Conservation (phyloP, 2,113 vertebrate species). For the Lipophrys pholis region DNA sequence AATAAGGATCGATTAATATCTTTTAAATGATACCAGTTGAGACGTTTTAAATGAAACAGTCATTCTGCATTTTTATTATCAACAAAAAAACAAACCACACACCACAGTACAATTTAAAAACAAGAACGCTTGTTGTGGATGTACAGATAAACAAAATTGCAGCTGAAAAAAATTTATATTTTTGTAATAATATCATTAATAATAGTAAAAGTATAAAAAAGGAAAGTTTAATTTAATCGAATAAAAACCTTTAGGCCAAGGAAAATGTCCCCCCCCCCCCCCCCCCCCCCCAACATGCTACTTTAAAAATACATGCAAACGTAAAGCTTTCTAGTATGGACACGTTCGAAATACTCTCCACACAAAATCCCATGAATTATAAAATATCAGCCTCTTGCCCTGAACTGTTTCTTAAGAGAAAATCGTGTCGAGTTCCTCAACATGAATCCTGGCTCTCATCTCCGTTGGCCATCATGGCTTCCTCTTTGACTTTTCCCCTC, state of each 20-base stretch:
- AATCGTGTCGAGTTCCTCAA: conserved; percentile 49
- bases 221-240: conserved; percentile 68
- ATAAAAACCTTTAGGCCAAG: conserved; percentile 71
- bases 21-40: not conserved
- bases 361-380: conserved; percentile 66
- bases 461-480: conserved; percentile 24
- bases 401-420: conserved; percentile 66
- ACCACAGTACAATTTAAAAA: conserved; percentile 79
- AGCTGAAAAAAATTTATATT: conserved; percentile 66
- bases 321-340: conserved; percentile 72
- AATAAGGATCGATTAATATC: too few species aligned
- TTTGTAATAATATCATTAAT: conserved; percentile 39
- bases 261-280: conserved; percentile 63
- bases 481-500: conserved; percentile 22
- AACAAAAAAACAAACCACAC: conserved; percentile 75
- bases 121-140: conserved; percentile 73
- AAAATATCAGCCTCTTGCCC: conserved; percentile 69
- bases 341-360: conserved; percentile 68
- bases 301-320: conserved; percentile 79
- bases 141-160: conserved; percentile 68
- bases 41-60: conserved; percentile 66
- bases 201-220: conserved; percentile 74
- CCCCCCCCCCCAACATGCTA: conserved; percentile 70
- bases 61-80: conserved; percentile 77
- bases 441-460: conserved; percentile 34